phyloP scores from a whole-genome alignment of 2,113 vertebrate species.

The Melozone crissalis region DNA sequence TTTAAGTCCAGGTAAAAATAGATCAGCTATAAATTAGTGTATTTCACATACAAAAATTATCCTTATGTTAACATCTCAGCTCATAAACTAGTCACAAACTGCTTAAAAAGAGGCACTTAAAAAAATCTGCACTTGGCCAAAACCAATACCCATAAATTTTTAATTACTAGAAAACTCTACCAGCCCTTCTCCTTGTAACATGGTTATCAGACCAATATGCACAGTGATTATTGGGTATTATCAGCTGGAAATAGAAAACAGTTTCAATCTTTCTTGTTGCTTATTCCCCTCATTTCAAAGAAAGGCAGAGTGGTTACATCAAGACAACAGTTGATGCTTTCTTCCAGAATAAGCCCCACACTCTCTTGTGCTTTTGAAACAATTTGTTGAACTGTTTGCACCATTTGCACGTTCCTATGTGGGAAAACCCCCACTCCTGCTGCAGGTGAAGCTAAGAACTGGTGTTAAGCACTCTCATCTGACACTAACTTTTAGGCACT shows the following conservation, averaged over 20 bases:
- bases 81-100: background rate
- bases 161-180: background rate
- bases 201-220: background rate
- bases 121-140: background rate
- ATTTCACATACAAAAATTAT: background rate
- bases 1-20: background rate
- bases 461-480: background rate
- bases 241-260: background rate
- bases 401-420: background rate
- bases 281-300: background rate
- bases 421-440: background rate
- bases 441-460: background rate
- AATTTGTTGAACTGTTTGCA: background rate
- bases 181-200: background rate
- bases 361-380: background rate
- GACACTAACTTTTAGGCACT: background rate
- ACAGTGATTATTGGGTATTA: background rate
- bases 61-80: background rate
- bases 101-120: slow-evolving; percentile 22
- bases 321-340: background rate
- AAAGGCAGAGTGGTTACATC: background rate
- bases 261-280: background rate
- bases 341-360: background rate
- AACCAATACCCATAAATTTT: background rate
- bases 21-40: slow-evolving; percentile 27